Percentiles rank a stretch among this genome's conserved stretches.
Conservation (phyloP, 2,113 vertebrate genomes). For the Plecotus auritus region DNA sequence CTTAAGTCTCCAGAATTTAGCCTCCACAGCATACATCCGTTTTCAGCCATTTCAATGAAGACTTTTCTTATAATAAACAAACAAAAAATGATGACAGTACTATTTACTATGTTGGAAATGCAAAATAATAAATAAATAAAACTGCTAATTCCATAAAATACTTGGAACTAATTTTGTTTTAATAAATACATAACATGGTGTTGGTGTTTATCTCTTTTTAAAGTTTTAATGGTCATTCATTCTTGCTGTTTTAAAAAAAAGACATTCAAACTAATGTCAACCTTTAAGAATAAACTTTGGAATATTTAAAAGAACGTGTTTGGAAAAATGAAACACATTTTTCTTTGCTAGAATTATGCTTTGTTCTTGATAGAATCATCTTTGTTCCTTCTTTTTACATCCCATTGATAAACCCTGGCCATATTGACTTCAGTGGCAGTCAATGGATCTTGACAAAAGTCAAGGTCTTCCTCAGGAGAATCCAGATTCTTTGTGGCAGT, state of each 20-base stretch:
- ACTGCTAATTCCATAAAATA: slow-evolving; percentile 38
- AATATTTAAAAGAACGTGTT: slow-evolving; percentile 88
- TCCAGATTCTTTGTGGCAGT: slow-evolving; percentile 95
- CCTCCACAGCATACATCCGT: slow-evolving; percentile 32
- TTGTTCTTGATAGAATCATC: no score
- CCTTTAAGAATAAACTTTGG: slow-evolving; percentile 72
- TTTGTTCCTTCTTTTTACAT: slow-evolving; percentile 88
- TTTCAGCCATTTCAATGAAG: slow-evolving; percentile 42
- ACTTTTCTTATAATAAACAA: slow-evolving; percentile 27
- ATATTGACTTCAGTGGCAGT: slow-evolving; percentile 99
- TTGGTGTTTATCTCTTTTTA: slow-evolving; percentile 63
- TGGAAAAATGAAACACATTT: slow-evolving; percentile 66
- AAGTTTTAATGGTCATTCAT: slow-evolving; percentile 56
- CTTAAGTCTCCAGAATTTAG: neutral
- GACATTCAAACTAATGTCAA: slow-evolving; percentile 73
- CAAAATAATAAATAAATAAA: slow-evolving; percentile 57
- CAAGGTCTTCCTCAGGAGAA: slow-evolving; percentile 94
- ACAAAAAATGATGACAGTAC: slow-evolving; percentile 5
- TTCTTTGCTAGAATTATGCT: no score
- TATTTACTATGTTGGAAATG: slow-evolving; percentile 49
- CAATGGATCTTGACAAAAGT: slow-evolving; percentile 97
- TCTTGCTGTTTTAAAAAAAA: slow-evolving; percentile 65
- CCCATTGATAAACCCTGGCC: slow-evolving; percentile 99
- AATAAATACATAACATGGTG: slow-evolving; percentile 81
- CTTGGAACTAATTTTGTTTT: slow-evolving; percentile 49